Conservation (phyloP, 2,888 invertebrate species). For the Melitaea athalia region DNA sequence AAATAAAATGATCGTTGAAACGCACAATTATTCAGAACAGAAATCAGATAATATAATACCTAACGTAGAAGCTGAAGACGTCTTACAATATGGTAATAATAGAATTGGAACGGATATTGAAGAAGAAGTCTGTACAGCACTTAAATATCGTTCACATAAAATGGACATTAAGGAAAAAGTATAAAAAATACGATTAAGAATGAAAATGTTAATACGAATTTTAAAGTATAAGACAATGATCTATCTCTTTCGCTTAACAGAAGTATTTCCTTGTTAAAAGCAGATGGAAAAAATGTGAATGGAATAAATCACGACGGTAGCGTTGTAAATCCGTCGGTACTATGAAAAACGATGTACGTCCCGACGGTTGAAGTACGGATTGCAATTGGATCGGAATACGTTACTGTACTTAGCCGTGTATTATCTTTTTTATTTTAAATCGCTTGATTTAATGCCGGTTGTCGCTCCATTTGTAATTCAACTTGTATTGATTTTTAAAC, state of each 20-base stretch:
- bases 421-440: conserved; percentile 28
- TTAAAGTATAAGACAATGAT: conserved; percentile 1
- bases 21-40: conserved; percentile 38
- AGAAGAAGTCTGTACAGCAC: background rate
- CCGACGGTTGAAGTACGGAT: conserved; percentile 44
- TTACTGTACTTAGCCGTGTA: conserved; percentile 41
- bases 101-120: conserved; percentile 1
- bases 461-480: conserved; percentile 1
- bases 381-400: conserved; percentile 58
- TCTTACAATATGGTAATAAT: background rate
- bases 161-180: background rate
- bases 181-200: background rate
- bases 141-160: background rate
- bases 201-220: background rate
- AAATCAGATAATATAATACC: conserved; percentile 24
- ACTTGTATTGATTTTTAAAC: background rate
- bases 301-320: conserved; percentile 34
- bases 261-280: conserved; percentile 36
- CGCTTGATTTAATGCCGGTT: background rate
- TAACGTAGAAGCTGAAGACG: conserved; percentile 11
- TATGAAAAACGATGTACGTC: conserved; percentile 36
- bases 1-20: conserved; percentile 35
- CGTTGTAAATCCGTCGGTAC: conserved; percentile 34
- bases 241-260: conserved; percentile 7
- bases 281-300: conserved; percentile 33